phyloP scores from a whole-genome alignment of 2,888 invertebrate genomes.

The Onthophagus sagittarius region DNA sequence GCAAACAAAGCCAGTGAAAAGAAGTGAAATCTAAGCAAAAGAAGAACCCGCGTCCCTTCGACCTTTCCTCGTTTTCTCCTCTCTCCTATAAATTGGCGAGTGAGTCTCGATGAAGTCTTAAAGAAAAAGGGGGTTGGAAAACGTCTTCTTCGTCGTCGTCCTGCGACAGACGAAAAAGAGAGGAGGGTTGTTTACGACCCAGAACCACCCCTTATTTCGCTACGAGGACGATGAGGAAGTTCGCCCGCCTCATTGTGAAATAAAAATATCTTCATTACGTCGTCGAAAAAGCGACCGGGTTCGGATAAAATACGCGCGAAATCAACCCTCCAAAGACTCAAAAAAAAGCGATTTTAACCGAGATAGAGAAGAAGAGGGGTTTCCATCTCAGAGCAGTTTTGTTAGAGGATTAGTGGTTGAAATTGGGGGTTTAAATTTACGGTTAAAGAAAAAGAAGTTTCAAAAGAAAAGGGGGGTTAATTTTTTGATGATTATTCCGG shows the following conservation, averaged over 20 bases:
- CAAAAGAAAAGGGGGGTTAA: background rate
- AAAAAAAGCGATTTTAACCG: background rate
- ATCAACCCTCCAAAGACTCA: background rate
- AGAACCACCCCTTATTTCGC: constrained; percentile 26
- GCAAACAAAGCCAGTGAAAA: constrained; percentile 27
- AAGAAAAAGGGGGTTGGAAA: constrained; percentile 38
- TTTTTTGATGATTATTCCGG: too few relatives aligned
- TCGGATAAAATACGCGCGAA: constrained; percentile 7
- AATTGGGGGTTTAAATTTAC: background rate
- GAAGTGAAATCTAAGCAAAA: constrained; percentile 31
- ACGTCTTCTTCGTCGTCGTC: constrained; percentile 39
- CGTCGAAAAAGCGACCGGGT: constrained; percentile 20
- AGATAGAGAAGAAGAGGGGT: background rate
- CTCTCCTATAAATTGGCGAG: constrained; percentile 26
- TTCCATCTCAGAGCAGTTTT: background rate
- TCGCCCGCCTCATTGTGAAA: constrained; percentile 30
- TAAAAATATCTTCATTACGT: constrained; percentile 35
- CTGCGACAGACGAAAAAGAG: constrained; percentile 33
- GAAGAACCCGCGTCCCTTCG: constrained; percentile 9
- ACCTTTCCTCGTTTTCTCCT: constrained; percentile 23
- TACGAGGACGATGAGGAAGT: constrained; percentile 33
- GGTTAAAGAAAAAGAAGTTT: background rate
- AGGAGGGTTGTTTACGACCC: constrained; percentile 38
- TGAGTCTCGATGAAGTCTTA: constrained; percentile 41
- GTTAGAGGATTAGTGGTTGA: background rate